Conservation (phyloP, 2,888 invertebrate genomes). For the Tinea semifulvella region DNA sequence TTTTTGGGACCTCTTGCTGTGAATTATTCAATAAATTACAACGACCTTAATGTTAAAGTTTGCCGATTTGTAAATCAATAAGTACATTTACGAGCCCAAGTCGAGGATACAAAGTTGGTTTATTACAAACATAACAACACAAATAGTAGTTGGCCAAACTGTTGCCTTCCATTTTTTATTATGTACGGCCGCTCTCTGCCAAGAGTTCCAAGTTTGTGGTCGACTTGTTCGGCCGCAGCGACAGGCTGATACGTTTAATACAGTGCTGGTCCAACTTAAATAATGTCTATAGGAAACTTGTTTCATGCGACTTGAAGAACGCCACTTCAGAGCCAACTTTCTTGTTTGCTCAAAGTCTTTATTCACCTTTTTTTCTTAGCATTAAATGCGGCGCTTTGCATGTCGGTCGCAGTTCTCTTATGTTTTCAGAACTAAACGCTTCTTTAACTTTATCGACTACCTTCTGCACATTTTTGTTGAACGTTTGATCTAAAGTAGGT, state of each 20-base stretch:
- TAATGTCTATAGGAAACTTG: conserved; percentile 54
- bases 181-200: conserved; percentile 42
- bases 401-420: conserved; percentile 6
- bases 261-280: conserved; percentile 46
- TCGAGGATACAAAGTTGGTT: conserved; percentile 2
- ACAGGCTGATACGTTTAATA: conserved; percentile 45
- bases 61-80: conserved; percentile 1
- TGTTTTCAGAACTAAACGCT: background rate
- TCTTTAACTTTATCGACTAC: too few relatives aligned
- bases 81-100: conserved; percentile 2
- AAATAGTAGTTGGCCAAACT: conserved; percentile 31
- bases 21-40: conserved; percentile 11
- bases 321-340: conserved; percentile 42
- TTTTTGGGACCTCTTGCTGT: conserved; percentile 6
- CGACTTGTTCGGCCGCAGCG: conserved; percentile 42
- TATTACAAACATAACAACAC: conserved; percentile 8
- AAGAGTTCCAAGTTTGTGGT: conserved; percentile 45
- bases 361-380: conserved; percentile 47
- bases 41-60: conserved; percentile 3
- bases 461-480: too few relatives aligned
- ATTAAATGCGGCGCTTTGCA: conserved; percentile 22
- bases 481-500: too few relatives aligned
- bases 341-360: conserved; percentile 44
- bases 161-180: conserved; percentile 53
- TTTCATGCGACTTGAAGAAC: conserved; percentile 38